A percentile compares a stretch with the other conserved stretches of the same genome.
Evolutionary conservation across 2,113 vertebrate genomes (phyloP).

Genomic region (Oncorhynchus nerka): DNA sequence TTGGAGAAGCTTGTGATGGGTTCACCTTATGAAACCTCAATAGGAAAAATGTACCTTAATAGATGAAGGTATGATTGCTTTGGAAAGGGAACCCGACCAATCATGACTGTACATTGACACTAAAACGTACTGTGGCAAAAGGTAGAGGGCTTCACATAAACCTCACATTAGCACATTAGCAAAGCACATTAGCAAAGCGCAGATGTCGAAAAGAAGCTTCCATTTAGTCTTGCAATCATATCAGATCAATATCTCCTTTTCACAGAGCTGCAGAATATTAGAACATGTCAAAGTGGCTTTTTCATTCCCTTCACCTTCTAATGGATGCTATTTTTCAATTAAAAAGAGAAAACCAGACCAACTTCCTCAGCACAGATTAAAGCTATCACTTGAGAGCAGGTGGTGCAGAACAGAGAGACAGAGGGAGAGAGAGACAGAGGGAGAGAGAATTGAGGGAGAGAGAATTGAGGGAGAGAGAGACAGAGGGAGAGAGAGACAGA

Average conservation of each 20-base stretch:
- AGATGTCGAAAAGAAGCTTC: background rate
- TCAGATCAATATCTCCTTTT: background rate
- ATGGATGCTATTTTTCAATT: background rate
- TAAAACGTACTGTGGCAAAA: background rate
- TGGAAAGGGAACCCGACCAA: background rate
- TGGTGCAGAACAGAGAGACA: background rate
- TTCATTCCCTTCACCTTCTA: background rate
- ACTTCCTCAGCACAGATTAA: background rate
- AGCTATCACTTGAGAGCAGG: background rate
- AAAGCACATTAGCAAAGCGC: too few relatives aligned
- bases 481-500: too few relatives aligned
- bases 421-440: background rate
- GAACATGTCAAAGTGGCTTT: background rate
- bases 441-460: too few relatives aligned
- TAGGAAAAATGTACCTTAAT: background rate
- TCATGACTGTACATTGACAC: background rate
- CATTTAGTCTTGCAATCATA: background rate
- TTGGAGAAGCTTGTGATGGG: too few relatives aligned
- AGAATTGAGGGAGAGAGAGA: background rate
- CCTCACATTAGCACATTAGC: background rate
- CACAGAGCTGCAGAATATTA: background rate
- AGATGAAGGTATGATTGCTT: background rate
- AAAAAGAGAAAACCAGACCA: background rate
- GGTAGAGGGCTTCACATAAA: background rate
- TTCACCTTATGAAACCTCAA: too few relatives aligned